Percentiles rank a stretch among this genome's conserved stretches.
Evolutionary conservation across 2,797 vertebrate genomes (phyloP).

Genomic region (Taeniopygia guttata): DNA sequence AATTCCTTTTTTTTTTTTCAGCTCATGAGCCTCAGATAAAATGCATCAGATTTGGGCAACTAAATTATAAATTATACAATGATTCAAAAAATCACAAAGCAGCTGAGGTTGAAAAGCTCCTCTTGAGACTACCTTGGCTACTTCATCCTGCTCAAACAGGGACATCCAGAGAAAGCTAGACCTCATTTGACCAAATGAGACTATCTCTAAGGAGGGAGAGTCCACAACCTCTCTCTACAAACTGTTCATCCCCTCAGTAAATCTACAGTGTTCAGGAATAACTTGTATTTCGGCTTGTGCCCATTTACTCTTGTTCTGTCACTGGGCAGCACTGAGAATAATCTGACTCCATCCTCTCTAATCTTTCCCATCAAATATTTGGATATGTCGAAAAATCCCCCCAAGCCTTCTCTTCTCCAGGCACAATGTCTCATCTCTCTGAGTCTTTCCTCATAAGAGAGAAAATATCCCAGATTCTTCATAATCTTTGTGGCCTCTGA

Average conservation of each 20-base stretch:
- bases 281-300: background rate
- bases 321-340: background rate
- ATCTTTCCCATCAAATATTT: background rate
- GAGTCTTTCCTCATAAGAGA: background rate
- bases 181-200: background rate
- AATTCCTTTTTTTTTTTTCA: background rate
- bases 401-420: background rate
- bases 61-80: background rate
- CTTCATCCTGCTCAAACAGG: background rate
- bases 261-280: background rate
- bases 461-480: background rate
- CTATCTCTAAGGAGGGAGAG: background rate
- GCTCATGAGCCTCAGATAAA: background rate
- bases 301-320: background rate
- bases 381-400: accelerated
- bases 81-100: background rate
- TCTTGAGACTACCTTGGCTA: background rate
- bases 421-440: background rate
- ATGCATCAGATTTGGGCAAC: background rate
- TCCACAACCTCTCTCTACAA: background rate
- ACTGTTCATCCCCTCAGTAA: background rate
- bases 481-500: background rate
- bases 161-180: background rate
- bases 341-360: background rate
- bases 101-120: background rate